phyloP scores from a whole-genome alignment of 2,797 vertebrate species.

The Clarias platycephalus region DNA sequence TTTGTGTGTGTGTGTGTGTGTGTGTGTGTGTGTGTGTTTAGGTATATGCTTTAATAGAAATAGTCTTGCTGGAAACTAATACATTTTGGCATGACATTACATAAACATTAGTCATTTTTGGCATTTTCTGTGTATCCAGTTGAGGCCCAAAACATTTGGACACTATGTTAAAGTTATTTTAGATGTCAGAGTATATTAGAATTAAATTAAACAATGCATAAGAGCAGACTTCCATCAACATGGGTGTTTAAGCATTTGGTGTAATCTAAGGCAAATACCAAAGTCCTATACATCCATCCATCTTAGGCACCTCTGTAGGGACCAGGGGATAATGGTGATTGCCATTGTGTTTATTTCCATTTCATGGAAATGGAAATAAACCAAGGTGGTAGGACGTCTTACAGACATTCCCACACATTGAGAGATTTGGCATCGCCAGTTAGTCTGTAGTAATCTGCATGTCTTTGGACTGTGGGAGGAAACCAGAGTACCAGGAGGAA shows the following conservation, averaged over 20 bases:
- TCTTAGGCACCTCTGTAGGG: no score
- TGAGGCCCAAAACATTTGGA: background rate
- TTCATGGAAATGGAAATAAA: no score
- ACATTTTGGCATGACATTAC: background rate
- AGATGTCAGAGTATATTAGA: background rate
- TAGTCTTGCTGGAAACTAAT: background rate
- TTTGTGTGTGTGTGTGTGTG: background rate
- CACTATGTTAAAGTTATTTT: background rate
- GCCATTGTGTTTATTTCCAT: no score
- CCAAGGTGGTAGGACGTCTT: no score
- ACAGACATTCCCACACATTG: no score
- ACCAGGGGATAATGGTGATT: no score
- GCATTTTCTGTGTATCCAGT: background rate
- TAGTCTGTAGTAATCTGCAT: no score
- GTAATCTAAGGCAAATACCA: no score
- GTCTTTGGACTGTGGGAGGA: no score
- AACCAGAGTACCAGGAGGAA: no score
- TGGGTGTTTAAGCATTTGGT: background rate
- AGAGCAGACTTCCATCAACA: background rate
- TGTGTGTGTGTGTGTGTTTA: background rate
- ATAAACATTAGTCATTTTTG: background rate
- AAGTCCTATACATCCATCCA: no score
- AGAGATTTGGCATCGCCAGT: no score
- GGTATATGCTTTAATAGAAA: background rate
- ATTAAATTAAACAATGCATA: background rate